Evolutionary conservation across 2,888 invertebrate species (phyloP), one percentile per base, ranked within the genome.

Genomic region (Acrobeloides nanus): DNA sequence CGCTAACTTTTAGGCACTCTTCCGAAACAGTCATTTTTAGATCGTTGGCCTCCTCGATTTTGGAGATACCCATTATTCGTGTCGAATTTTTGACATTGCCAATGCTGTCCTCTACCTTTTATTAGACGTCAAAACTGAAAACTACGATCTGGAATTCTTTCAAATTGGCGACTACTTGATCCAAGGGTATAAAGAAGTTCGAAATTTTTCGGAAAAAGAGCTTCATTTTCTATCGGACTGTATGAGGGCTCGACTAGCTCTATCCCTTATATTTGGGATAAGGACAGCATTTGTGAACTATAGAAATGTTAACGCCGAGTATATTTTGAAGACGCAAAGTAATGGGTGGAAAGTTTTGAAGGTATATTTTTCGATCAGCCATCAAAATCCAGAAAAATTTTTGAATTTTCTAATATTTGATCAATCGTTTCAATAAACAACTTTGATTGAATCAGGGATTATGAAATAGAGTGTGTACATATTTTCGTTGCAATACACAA

Each of bases 331-430:
- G 33, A 61, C 57, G 4, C 59, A 59, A 32, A 31, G 31, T 0
- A 48, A 48, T 43, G 61, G 53, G 31, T 58, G 61, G 57, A 38
- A 48, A 17, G 26, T 51, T n/a, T 41, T 59, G n/a, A 43, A 57
- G 48, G 55, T 53, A 21, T n/a, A n/a, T n/a, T n/a, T n/a, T n/a
- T n/a, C n/a, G n/a, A n/a, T n/a, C n/a, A n/a, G n/a, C n/a, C n/a
- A n/a, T n/a, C n/a, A n/a, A n/a, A n/a, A n/a, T n/a, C n/a, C n/a
- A n/a, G n/a, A n/a, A n/a, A n/a, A n/a, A n/a, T n/a, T n/a, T n/a
- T n/a, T n/a, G n/a, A n/a, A n/a, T n/a, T n/a, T n/a, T n/a, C n/a
- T n/a, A n/a, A n/a, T n/a, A n/a, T n/a, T n/a, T n/a, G n/a, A n/a
- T n/a, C n/a, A n/a, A n/a, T n/a, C n/a, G n/a, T n/a, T n/a, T n/a